phyloP scores from a whole-genome alignment of 2,888 invertebrate species.

The Volucella bombylans region DNA sequence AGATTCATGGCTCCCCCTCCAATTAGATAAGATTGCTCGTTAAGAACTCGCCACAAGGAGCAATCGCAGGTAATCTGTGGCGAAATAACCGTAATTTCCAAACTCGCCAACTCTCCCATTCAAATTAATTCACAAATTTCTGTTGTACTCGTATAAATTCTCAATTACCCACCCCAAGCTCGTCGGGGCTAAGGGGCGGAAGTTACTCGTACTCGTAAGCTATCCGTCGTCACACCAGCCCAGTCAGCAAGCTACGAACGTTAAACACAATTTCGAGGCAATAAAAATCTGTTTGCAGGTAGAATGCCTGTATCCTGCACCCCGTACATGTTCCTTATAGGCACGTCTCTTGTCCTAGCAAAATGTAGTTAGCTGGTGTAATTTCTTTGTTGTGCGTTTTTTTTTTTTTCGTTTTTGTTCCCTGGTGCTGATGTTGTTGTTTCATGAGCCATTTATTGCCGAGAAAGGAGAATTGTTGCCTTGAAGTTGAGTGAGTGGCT shows the following conservation, averaged over 20 bases:
- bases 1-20: not conserved
- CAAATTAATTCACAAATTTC: slow-evolving; percentile 50
- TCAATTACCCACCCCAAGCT: slow-evolving; percentile 44
- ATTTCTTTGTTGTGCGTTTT: slow-evolving; percentile 20
- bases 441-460: slow-evolving; percentile 34
- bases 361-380: slow-evolving; percentile 5
- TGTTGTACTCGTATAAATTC: slow-evolving; percentile 31
- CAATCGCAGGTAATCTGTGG: slow-evolving; percentile 24
- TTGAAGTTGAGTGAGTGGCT: slow-evolving; percentile 10
- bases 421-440: not conserved
- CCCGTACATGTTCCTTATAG: slow-evolving; percentile 33
- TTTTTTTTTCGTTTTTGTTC: too few species aligned
- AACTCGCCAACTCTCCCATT: slow-evolving; percentile 19
- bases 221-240: slow-evolving; percentile 11
- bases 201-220: slow-evolving; percentile 7
- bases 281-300: slow-evolving; percentile 51
- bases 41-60: not conserved
- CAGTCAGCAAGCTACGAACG: slow-evolving; percentile 6
- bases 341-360: slow-evolving; percentile 9
- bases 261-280: slow-evolving; percentile 37
- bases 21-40: not conserved
- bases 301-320: not conserved
- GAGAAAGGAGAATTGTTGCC: slow-evolving; percentile 15
- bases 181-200: not conserved
- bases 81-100: slow-evolving; percentile 31